Conservation (phyloP, 2,888 invertebrate species). For the Drosophila borealis region DNA sequence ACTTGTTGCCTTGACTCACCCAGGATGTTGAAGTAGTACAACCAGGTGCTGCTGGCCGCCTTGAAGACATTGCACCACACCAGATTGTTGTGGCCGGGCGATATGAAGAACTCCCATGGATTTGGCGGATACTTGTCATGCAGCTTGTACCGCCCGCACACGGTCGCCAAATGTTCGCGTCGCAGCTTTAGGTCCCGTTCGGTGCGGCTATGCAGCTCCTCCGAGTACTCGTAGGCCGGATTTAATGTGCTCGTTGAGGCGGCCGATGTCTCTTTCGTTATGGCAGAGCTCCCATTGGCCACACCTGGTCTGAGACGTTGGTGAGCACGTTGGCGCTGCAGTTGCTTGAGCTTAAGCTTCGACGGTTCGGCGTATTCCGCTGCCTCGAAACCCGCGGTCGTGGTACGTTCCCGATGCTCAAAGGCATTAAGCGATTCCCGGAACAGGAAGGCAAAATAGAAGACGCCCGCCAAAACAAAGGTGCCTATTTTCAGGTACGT, state of each 20-base stretch:
- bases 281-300: conserved; percentile 24
- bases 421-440: conserved; percentile 84
- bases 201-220: conserved; percentile 84
- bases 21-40: conserved; percentile 91
- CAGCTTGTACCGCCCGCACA: conserved; percentile 85
- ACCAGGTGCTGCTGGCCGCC: conserved; percentile 92
- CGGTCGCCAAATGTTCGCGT: conserved; percentile 85
- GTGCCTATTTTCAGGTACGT: conserved; percentile 82
- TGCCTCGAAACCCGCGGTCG: conserved; percentile 55
- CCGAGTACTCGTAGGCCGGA: conserved; percentile 85
- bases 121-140: conserved; percentile 86
- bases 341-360: conserved; percentile 64
- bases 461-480: conserved; percentile 79
- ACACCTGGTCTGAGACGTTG: conserved; percentile 13
- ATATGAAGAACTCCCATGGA: conserved; percentile 91
- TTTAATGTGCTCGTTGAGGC: conserved; percentile 80
- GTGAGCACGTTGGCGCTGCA: conserved; percentile 52
- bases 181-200: conserved; percentile 86
- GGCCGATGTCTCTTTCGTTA: conserved; percentile 14
- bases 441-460: conserved; percentile 83
- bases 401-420: conserved; percentile 78
- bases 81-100: conserved; percentile 88
- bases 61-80: conserved; percentile 92
- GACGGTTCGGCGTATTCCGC: conserved; percentile 50
- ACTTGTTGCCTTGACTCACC: conserved; percentile 84